Evolutionary conservation across 2,888 invertebrate species (phyloP).

Genomic region (Schizaphis graminum): DNA sequence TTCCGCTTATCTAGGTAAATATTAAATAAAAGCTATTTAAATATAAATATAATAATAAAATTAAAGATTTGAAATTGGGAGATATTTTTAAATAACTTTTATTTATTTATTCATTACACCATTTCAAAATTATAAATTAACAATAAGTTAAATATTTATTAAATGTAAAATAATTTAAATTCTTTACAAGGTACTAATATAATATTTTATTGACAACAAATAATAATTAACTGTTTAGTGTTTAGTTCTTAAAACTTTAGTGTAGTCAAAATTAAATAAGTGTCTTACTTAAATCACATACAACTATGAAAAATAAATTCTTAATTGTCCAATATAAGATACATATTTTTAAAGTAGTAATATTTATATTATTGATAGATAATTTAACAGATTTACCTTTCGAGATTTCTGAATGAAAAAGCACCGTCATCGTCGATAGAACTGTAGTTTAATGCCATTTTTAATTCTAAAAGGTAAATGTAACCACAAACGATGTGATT

Average conservation of each 20-base stretch:
- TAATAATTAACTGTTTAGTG: no score
- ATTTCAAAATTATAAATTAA: no score
- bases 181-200: no score
- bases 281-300: not conserved
- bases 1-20: no score
- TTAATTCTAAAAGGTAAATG: not conserved
- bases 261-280: not conserved
- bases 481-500: not conserved
- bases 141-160: no score
- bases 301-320: not conserved
- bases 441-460: constrained; percentile 53
- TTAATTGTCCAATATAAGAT: not conserved
- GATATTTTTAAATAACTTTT: no score
- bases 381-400: constrained; percentile 36
- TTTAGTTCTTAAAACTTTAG: not conserved
- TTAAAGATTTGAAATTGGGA: no score
- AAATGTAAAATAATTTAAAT: not conserved
- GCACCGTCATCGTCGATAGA: constrained; percentile 45
- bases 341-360: not conserved
- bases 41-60: no score
- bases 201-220: no score
- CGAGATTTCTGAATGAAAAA: constrained; percentile 59
- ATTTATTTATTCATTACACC: no score
- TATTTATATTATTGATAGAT: not conserved
- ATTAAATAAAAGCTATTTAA: no score